These are phyloP conservation scores for Marcusenius ussheri DNA, from an alignment of 2,113 vertebrate genomes.

Conservation along the genomic window DNA sequence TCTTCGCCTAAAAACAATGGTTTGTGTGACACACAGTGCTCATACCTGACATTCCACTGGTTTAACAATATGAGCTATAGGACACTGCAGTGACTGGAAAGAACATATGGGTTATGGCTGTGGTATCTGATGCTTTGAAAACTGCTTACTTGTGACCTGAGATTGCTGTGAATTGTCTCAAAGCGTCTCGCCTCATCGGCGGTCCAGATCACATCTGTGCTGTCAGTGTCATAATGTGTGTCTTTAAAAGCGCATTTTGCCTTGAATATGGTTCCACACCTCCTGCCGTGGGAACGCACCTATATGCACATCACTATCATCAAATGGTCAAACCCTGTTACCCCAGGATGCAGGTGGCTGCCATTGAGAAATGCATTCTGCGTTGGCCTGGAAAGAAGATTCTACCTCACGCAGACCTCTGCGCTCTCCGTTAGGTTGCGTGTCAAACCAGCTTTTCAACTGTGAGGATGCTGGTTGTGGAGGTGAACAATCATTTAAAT, in stretches of 20 bases:
- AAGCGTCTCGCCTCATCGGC: background rate
- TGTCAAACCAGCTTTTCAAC: background rate
- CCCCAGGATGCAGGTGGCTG: background rate
- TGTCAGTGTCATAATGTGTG: background rate
- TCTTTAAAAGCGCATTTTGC: background rate
- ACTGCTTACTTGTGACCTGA: background rate
- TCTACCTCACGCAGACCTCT: background rate
- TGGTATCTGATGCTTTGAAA: background rate
- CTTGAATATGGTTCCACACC: background rate
- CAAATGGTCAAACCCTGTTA: background rate
- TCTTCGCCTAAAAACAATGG: background rate
- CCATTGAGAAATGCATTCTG: background rate
- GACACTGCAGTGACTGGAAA: background rate
- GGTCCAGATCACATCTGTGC: background rate
- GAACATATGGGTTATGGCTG: background rate
- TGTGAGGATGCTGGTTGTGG: background rate
- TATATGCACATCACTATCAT: background rate
- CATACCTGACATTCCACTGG: background rate
- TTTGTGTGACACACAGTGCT: background rate
- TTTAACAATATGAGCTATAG: background rate
- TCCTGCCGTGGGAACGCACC: background rate
- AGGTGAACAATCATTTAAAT: background rate
- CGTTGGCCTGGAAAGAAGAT: background rate
- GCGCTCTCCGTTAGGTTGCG: background rate
- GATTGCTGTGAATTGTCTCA: background rate